Evolutionary conservation across 53 echinoderm and acorn worm species (phyloP).

Genomic region (Echinometra lucunter): DNA sequence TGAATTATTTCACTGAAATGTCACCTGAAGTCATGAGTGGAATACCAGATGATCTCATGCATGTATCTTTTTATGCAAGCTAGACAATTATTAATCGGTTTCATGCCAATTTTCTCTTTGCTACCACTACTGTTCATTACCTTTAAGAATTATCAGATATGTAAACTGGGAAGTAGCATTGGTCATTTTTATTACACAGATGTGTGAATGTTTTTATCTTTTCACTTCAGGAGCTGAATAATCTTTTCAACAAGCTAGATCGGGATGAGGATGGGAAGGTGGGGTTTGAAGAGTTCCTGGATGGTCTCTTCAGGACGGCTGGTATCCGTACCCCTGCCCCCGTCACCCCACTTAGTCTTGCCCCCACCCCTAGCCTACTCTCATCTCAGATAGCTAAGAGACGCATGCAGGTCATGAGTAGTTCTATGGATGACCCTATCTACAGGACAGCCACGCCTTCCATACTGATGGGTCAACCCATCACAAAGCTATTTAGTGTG

Average conservation of each 20-base stretch:
- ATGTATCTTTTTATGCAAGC: too few relatives aligned
- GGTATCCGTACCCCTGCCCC: slow-evolving; percentile 78
- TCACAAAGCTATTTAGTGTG: slow-evolving; percentile 76
- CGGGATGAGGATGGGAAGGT: slow-evolving; percentile 88
- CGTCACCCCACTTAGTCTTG: slow-evolving; percentile 54
- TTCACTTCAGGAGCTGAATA: slow-evolving; percentile 79
- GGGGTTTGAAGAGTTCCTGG: slow-evolving; percentile 95
- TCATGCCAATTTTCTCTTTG: too few relatives aligned
- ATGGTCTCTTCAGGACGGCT: slow-evolving; percentile 90
- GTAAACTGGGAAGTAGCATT: too few relatives aligned
- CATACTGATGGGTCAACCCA: slow-evolving; percentile 46
- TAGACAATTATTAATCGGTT: too few relatives aligned
- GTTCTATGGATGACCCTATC: slow-evolving; percentile 88
- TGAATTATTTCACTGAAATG: too few relatives aligned
- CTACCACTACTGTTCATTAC: too few relatives aligned
- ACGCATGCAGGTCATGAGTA: slow-evolving; percentile 75
- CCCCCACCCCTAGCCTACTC: slow-evolving; percentile 81
- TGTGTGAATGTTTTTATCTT: background rate
- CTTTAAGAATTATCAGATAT: too few relatives aligned
- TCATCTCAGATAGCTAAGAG: slow-evolving; percentile 87
- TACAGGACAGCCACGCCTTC: slow-evolving; percentile 92
- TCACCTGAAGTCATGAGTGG: too few relatives aligned
- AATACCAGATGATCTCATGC: too few relatives aligned
- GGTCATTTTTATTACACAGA: too few relatives aligned
- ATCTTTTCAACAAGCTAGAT: slow-evolving; percentile 92